These are phyloP conservation scores for Cepaea hortensis DNA, from an alignment of 2,888 invertebrate species.

Conservation along the genomic window DNA sequence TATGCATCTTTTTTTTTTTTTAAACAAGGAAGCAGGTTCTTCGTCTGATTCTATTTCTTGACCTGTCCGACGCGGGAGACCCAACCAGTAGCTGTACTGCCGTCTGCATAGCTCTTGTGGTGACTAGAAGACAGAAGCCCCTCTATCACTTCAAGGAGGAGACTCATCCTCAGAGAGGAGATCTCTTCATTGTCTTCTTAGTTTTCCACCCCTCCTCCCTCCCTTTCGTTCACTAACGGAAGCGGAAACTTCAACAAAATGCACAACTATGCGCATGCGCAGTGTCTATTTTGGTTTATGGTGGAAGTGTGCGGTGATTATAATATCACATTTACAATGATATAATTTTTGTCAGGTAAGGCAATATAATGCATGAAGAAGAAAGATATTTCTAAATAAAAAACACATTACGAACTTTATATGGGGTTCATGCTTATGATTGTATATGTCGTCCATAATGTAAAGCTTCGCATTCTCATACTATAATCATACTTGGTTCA, in stretches of 20 bases:
- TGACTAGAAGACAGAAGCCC: no score
- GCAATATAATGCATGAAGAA: not conserved
- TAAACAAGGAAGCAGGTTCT: no score
- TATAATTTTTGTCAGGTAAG: conserved; percentile 17
- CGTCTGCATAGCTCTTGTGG: no score
- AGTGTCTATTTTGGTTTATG: conserved; percentile 36
- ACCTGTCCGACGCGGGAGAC: no score
- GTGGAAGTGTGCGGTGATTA: not conserved
- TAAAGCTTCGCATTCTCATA: not conserved
- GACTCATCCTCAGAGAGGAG: no score
- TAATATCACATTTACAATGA: conserved; percentile 2
- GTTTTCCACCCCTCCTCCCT: no score
- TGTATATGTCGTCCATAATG: not conserved
- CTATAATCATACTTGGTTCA: no score
- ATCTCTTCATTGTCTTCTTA: no score
- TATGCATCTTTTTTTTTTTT: no score
- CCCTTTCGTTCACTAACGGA: not conserved
- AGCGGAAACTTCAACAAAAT: not conserved
- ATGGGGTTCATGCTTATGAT: not conserved
- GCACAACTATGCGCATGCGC: conserved; percentile 9
- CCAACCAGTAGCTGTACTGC: no score
- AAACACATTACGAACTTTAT: not conserved
- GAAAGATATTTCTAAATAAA: not conserved
- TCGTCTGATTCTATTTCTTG: no score
- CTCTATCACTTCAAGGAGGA: no score